These are phyloP conservation scores for Lepidurus couesii DNA, from an alignment of 1,140 invertebrate genomes.

Conservation along the genomic window DNA sequence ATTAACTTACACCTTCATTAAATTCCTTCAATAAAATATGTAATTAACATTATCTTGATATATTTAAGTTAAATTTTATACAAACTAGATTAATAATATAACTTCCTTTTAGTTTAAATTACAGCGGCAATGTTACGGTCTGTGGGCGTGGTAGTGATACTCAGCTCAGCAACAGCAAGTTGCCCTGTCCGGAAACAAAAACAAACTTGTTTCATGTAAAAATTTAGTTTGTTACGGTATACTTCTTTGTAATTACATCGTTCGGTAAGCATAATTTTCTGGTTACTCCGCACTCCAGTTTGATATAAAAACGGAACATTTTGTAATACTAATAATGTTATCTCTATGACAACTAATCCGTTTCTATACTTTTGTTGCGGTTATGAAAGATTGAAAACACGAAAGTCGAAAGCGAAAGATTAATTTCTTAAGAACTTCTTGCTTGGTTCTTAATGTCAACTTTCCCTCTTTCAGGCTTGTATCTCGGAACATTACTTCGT, in stretches of 20 bases:
- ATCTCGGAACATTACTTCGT: too few species aligned
- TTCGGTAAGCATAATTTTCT: neutral
- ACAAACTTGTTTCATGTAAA: conserved; percentile 16
- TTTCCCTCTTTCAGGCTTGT: neutral
- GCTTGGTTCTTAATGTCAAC: neutral
- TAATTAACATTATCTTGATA: neutral
- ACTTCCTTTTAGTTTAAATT: neutral
- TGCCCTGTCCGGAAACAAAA: neutral
- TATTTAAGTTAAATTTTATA: neutral
- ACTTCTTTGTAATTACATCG: neutral
- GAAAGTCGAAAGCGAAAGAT: neutral
- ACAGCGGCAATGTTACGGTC: neutral
- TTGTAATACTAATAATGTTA: neutral
- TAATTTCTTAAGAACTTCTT: neutral
- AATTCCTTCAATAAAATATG: neutral
- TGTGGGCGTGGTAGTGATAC: neutral
- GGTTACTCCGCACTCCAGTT: too few species aligned
- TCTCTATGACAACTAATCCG: neutral
- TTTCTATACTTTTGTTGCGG: neutral
- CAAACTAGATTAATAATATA: neutral
- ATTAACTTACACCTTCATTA: neutral
- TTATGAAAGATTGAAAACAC: neutral
- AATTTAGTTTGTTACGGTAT: neutral
- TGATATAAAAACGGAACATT: neutral
- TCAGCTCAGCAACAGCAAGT: conserved; percentile 21